A percentile compares a stretch with the other conserved stretches of the same genome.
These are phyloP conservation scores for Phortica variegata DNA, from an alignment of 1,140 invertebrate species.

Conservation along the genomic window DNA sequence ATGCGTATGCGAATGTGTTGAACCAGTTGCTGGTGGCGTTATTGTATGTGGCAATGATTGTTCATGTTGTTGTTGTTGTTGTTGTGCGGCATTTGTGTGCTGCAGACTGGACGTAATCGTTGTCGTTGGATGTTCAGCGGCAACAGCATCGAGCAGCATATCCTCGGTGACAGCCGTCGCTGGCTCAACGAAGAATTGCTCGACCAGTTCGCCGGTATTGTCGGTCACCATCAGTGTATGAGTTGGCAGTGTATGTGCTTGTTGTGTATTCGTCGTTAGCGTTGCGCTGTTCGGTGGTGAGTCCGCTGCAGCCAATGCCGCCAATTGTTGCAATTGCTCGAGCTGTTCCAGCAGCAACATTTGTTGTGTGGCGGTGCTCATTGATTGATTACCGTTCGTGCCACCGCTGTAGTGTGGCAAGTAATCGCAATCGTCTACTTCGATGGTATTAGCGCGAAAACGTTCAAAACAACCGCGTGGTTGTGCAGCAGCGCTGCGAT, in stretches of 20 bases:
- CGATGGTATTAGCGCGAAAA: conserved; percentile 50
- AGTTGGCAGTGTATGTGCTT: conserved; percentile 25
- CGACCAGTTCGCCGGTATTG: conserved; percentile 40
- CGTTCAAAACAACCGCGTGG: conserved; percentile 26
- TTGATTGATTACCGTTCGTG: no score
- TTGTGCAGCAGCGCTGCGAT: not conserved
- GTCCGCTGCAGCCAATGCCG: conserved; percentile 43
- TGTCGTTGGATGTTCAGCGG: no score
- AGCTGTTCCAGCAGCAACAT: conserved; percentile 46
- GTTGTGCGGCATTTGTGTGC: conserved; percentile 4
- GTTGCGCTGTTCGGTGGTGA: conserved; percentile 42
- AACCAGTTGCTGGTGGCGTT: conserved; percentile 21
- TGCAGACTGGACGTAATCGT: no score
- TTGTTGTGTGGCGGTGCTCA: conserved; percentile 31
- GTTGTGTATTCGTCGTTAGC: conserved; percentile 7
- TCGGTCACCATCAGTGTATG: conserved; percentile 43
- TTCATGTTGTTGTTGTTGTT: conserved; percentile 7
- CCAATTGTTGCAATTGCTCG: conserved; percentile 46
- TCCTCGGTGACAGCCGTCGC: conserved; percentile 33
- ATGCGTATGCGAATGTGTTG: conserved; percentile 24
- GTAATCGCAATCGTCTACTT: conserved; percentile 52
- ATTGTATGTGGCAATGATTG: conserved; percentile 3
- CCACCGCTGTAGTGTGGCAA: conserved; percentile 19
- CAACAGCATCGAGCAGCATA: not conserved
- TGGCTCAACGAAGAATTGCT: conserved; percentile 45